Evolutionary conservation across 2,888 invertebrate genomes (phyloP).

Genomic region (Drosophila gaucha): DNA sequence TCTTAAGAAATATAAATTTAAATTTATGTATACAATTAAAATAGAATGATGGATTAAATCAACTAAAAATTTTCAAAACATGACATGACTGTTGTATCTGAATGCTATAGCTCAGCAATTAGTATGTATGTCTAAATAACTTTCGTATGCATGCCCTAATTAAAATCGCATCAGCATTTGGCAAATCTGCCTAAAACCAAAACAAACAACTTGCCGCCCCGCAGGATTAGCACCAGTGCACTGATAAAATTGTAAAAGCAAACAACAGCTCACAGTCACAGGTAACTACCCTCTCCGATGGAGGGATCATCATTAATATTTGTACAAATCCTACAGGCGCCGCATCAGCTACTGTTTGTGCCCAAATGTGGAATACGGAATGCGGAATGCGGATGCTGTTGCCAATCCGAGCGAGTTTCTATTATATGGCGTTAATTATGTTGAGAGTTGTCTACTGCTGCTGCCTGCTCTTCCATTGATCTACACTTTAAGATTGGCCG

Average conservation of each 20-base stretch:
- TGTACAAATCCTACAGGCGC: slow-evolving; percentile 72
- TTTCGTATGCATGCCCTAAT: slow-evolving; percentile 35
- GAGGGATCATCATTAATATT: slow-evolving; percentile 78
- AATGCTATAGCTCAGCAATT: background rate
- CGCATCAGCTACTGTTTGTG: slow-evolving; percentile 45
- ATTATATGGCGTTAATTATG: slow-evolving; percentile 72
- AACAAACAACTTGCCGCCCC: slow-evolving; percentile 70
- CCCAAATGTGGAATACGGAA: slow-evolving; percentile 6
- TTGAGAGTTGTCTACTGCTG: slow-evolving; percentile 33
- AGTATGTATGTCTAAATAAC: background rate
- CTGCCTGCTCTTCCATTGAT: slow-evolving; percentile 31
- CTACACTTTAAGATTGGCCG: slow-evolving; percentile 58
- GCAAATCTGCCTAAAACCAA: slow-evolving; percentile 42
- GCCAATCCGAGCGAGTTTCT: slow-evolving; percentile 40
- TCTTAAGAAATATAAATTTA: background rate
- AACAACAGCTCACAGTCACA: slow-evolving; percentile 21
- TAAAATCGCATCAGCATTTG: slow-evolving; percentile 60
- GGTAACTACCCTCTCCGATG: slow-evolving; percentile 10
- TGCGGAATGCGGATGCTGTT: slow-evolving; percentile 21
- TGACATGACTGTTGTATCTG: background rate
- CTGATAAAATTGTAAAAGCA: slow-evolving; percentile 19
- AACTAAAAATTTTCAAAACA: background rate
- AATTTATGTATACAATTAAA: background rate
- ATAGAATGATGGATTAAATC: background rate
- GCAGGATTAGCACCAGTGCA: slow-evolving; percentile 67